These are phyloP conservation scores for Alentia gelatinosa DNA, from an alignment of 2,888 invertebrate species.

Conservation along the genomic window DNA sequence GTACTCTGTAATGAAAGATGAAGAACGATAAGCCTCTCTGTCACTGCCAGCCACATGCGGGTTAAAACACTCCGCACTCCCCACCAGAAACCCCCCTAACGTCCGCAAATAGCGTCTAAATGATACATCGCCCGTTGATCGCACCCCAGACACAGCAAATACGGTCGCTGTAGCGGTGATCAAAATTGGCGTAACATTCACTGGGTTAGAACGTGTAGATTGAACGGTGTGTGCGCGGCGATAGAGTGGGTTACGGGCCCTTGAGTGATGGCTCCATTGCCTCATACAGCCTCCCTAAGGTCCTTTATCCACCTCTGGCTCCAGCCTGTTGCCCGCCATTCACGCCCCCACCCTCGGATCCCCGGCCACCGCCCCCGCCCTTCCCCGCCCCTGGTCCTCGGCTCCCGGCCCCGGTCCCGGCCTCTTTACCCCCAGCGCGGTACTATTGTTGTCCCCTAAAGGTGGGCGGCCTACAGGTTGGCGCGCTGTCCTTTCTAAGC, in stretches of 20 bases:
- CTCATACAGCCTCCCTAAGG: neutral
- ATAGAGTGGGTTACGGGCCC: neutral
- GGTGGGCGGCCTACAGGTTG: too few relatives aligned
- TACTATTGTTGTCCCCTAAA: too few relatives aligned
- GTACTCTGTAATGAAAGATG: neutral
- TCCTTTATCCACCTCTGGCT: neutral
- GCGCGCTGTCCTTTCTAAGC: too few relatives aligned
- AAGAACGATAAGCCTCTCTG: neutral
- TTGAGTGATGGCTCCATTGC: conserved; percentile 1
- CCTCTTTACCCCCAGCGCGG: too few relatives aligned
- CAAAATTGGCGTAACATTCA: conserved; percentile 21
- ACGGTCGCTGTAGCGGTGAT: neutral
- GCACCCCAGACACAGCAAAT: neutral
- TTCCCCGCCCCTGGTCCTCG: too few relatives aligned
- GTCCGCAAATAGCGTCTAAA: neutral
- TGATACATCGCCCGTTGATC: neutral
- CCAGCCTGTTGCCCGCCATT: neutral
- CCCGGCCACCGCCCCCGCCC: too few relatives aligned
- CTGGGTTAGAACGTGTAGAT: neutral
- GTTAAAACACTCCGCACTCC: neutral
- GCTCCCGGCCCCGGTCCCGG: too few relatives aligned
- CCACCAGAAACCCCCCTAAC: neutral
- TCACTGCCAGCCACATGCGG: neutral
- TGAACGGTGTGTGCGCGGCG: neutral
- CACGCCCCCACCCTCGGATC: too few relatives aligned